Evolutionary conservation across 92 coral and sea anemone genomes (phyloP), one percentile per base, ranked within the genome.

Genomic region (Palythoa grandis): DNA sequence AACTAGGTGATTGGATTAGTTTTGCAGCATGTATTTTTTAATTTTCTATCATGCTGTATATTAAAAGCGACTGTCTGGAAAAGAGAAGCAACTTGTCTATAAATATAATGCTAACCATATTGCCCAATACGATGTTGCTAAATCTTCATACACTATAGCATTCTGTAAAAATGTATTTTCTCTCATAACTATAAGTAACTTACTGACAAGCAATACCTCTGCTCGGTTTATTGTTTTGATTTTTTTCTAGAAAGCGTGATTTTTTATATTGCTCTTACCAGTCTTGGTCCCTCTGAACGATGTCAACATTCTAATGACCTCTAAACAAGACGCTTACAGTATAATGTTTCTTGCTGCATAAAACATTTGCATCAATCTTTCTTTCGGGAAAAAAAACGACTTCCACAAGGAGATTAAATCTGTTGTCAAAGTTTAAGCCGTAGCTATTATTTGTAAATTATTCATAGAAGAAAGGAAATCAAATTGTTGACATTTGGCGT

Each of bases 261-360:
- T 80, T 80, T 48, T 16, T 66, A 80, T 80, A 80, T 80, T 80
- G 85, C 23, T 39, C 85, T 29, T 29, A 1, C 35, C 35, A 29
- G 35, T 29, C 35, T 29, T 23, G 75, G 47, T 80, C 74, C 74
- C 22, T 80, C 23, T 43, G 11, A 43, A 43, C 48, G 74, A 67
- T 80, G 85, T 80, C 85, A 80, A 66, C 85, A 80, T 79, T 78
- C 25, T 60, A 65, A 61, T 47, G 85, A 80, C 85, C 85, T 47
- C 57, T 67, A 68, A 80, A 48, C 85, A 80, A 68, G 74, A 80
- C 47, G 85, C 85, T 80, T 66, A 68, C 40, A 52, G 85, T 47
- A 70, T 80, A 50, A n/a, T 17, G 56, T 80, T 80, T 80, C 73
- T 39, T 50, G 11, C 74, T 17, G 38, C 48, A 20, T 25, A 25